Percentiles rank a stretch among this genome's conserved stretches.
These are phyloP conservation scores for Bruchidius siliquastri DNA, from an alignment of 2,888 invertebrate species.

Conservation along the genomic window DNA sequence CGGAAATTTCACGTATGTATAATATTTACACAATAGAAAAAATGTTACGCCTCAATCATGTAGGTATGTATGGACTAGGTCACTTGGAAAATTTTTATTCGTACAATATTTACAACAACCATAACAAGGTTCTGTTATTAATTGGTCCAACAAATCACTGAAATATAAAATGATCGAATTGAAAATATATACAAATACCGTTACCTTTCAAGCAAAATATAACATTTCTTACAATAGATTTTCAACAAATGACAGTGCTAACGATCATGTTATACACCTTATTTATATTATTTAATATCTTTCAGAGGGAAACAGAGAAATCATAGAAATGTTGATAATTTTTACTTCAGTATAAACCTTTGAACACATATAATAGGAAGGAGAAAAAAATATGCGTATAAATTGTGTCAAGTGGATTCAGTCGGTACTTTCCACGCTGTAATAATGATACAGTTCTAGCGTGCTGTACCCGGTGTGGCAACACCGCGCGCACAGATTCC, in stretches of 20 bases:
- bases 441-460: too few relatives aligned
- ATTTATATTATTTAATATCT: too few relatives aligned
- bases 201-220: conserved; percentile 4
- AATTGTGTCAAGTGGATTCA: too few relatives aligned
- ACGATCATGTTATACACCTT: too few relatives aligned
- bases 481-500: too few relatives aligned
- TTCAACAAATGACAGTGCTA: background rate
- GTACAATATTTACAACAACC: conserved; percentile 20
- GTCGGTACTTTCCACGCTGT: too few relatives aligned
- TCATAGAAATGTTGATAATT: too few relatives aligned
- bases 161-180: conserved; percentile 18
- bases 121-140: conserved; percentile 25
- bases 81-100: conserved; percentile 26
- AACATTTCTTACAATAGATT: background rate
- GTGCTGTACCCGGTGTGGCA: too few relatives aligned
- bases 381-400: too few relatives aligned
- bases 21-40: conserved; percentile 29
- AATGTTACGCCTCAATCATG: conserved; percentile 11
- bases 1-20: conserved; percentile 11
- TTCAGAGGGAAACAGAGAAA: too few relatives aligned
- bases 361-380: too few relatives aligned
- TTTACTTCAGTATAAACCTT: too few relatives aligned
- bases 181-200: conserved; percentile 2
- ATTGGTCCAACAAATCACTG: conserved; percentile 41
- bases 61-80: conserved; percentile 31